These are phyloP conservation scores for Drosophila crucigera DNA, from an alignment of 2,888 invertebrate genomes.

Conservation along the genomic window DNA sequence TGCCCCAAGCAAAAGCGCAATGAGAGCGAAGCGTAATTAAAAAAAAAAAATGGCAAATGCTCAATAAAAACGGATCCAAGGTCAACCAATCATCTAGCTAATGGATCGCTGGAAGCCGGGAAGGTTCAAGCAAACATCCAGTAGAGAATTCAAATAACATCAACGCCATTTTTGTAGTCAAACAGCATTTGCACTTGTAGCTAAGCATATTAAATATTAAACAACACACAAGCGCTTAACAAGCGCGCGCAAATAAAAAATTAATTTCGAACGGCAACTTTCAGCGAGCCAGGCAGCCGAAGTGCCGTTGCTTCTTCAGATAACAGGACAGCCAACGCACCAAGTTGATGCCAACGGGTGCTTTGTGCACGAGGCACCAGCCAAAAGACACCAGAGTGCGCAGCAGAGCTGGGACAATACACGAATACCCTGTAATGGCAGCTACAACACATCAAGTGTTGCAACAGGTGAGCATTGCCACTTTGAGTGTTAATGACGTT, in stretches of 20 bases:
- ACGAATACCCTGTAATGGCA: constrained; percentile 34
- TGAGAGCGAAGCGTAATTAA: constrained; percentile 54
- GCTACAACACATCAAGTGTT: no score
- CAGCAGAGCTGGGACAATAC: constrained; percentile 12
- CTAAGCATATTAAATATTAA: constrained; percentile 51
- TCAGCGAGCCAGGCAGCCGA: constrained; percentile 17
- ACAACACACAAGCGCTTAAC: constrained; percentile 17
- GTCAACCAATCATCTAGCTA: constrained; percentile 58
- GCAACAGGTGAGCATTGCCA: neutral
- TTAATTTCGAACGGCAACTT: constrained; percentile 63
- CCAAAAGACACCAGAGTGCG: neutral
- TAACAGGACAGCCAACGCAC: constrained; percentile 12
- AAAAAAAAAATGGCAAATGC: constrained; percentile 56
- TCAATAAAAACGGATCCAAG: constrained; percentile 46
- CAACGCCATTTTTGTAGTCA: neutral
- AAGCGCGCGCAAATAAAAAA: constrained; percentile 61
- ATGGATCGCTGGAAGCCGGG: constrained; percentile 38
- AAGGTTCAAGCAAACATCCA: neutral
- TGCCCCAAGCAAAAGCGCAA: constrained; percentile 32
- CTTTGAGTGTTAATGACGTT: neutral
- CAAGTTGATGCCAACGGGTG: constrained; percentile 24
- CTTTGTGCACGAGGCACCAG: constrained; percentile 3
- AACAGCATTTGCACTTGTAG: constrained; percentile 32
- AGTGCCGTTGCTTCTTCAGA: neutral
- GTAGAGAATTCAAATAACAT: constrained; percentile 17